These are phyloP conservation scores for Lineus longissimus DNA, from an alignment of 1,140 invertebrate species.

Conservation along the genomic window DNA sequence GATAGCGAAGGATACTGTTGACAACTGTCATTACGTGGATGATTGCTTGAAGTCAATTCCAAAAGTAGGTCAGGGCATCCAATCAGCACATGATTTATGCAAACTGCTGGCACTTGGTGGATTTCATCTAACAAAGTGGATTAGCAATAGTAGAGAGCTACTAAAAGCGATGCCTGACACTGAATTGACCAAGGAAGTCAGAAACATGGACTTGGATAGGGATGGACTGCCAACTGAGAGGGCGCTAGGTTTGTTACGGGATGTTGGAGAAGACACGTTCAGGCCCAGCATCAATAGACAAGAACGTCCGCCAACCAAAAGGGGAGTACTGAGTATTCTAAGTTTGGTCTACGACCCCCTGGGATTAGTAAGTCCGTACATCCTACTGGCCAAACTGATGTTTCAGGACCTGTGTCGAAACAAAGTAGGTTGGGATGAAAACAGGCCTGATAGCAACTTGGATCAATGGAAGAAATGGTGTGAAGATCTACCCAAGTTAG, in stretches of 20 bases:
- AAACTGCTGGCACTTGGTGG: conserved; percentile 3
- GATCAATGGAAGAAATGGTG: conserved; percentile 21
- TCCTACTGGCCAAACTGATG: conserved; percentile 23
- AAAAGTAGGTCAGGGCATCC: conserved; percentile 8
- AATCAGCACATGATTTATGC: neutral
- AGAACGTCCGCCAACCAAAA: conserved; percentile 11
- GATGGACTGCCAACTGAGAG: conserved; percentile 8
- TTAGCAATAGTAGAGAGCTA: conserved; percentile 10
- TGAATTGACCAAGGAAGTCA: conserved; percentile 2
- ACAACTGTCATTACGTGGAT: conserved; percentile 23
- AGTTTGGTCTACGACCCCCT: conserved; percentile 17
- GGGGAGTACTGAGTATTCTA: conserved; percentile 8
- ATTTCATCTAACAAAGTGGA: conserved; percentile 17
- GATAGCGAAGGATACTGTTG: conserved; percentile 6
- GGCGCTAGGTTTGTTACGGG: conserved; percentile 16
- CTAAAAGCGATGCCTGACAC: conserved; percentile 9
- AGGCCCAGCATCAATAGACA: conserved; percentile 5
- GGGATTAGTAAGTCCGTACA: conserved; percentile 18
- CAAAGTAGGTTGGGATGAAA: conserved; percentile 18
- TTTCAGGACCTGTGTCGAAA: conserved; percentile 15
- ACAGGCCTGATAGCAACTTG: conserved; percentile 1
- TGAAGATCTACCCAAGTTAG: conserved; percentile 7
- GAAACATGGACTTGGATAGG: conserved; percentile 1
- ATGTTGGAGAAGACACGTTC: conserved; percentile 19
- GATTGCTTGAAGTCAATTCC: conserved; percentile 15